Base-by-base conservation (phyloP, 2,797 vertebrate genomes). In the Eulemur mongoz region DNA sequence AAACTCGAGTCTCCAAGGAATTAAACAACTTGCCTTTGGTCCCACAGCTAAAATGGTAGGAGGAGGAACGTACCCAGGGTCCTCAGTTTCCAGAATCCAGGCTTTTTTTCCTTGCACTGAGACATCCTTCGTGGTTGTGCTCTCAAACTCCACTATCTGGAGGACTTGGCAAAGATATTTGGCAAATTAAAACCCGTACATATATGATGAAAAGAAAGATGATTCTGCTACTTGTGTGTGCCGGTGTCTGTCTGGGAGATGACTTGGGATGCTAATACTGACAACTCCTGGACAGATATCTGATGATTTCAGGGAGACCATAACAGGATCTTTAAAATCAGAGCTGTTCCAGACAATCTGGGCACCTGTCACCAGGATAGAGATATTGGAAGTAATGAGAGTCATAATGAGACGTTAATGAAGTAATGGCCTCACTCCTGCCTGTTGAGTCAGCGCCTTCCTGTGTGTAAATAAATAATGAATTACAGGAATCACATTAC, bases 301-400 rank as follows among this genome's bases (percentile, higher is more conserved):
- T 23, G 27, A 32, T 92, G 63, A 76, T 84, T 67, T 85, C 4
- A 50, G 30, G 57, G n/a, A 83, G 45, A 86, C 73, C 14, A 30
- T 30, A 67, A n/a, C n/a, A 67, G n/a, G 18, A 67, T 73, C 72
- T 97, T 90, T 88, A 81, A 88, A 54, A 91, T 15, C 20, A 0
- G 35, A 61, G 30, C 52, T 75, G 30, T 80, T 84, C 1, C 40
- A 73, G 65, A 54, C 57, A 84, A 82, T 88, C 59, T 93, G 59
- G n/a, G 43, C 6, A 75, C 59, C 50, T 80, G 63, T 92, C 48
- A 48, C 57, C 59, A 35, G 50, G 63, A 32, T 2, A 52, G 72
- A 97, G 92, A 48, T 91, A 80, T 84, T 93, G 35, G 73, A 79
- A 83, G 57, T 89, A 88, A 95, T 76, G 80, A 95, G 54, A 85